Conservation (phyloP, 2,113 vertebrate genomes). For the Hymenochirus boettgeri region DNA sequence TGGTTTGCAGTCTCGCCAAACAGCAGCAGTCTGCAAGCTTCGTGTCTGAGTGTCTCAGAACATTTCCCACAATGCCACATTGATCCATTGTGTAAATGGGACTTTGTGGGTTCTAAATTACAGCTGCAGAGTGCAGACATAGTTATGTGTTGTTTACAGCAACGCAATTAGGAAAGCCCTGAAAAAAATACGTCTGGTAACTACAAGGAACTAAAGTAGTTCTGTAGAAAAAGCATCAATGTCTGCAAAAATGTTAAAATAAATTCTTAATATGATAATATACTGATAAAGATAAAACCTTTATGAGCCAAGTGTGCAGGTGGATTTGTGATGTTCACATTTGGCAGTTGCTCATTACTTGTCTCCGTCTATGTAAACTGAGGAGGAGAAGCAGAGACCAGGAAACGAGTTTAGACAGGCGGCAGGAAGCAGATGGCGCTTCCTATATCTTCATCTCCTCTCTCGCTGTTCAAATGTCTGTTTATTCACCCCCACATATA, state of each 20-base stretch:
- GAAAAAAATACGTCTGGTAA: too few relatives aligned
- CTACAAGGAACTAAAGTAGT: too few relatives aligned
- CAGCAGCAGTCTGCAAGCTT: background rate
- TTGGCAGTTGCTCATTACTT: background rate
- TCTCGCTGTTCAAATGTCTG: background rate
- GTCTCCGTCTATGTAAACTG: background rate
- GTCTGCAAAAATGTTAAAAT: too few relatives aligned
- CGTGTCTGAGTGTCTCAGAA: background rate
- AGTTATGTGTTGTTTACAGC: background rate
- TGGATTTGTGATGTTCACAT: background rate
- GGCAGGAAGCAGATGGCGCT: constrained; percentile 31
- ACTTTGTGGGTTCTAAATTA: background rate
- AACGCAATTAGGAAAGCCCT: too few relatives aligned
- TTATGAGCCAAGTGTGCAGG: background rate
- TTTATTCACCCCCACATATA: background rate
- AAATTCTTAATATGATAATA: too few relatives aligned
- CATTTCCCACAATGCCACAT: background rate
- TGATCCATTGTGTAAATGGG: background rate
- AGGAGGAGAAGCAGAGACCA: constrained; percentile 11
- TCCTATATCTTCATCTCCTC: constrained; percentile 26
- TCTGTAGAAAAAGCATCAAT: too few relatives aligned
- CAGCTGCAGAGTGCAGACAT: background rate
- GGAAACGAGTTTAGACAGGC: constrained; percentile 15
- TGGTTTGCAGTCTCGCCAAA: background rate
- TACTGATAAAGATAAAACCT: too few relatives aligned